A percentile compares a stretch with the other conserved stretches of the same genome.
Evolutionary conservation across 2,797 vertebrate species (phyloP).

Genomic region (Alauda arvensis): DNA sequence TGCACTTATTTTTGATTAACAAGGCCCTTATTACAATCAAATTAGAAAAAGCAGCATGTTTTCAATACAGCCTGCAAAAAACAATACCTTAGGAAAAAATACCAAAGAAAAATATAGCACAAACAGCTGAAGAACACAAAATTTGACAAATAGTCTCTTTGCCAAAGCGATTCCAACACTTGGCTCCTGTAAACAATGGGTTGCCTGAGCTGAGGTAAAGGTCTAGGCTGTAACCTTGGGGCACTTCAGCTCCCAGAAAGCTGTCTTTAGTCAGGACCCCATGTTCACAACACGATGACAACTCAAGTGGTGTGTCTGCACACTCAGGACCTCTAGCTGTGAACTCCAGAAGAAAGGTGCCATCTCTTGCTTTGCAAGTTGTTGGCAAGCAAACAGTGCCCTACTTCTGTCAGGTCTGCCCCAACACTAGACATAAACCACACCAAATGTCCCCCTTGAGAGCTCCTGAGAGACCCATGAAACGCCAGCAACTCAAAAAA

Average conservation of each 20-base stretch:
- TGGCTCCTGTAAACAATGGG: constrained; percentile 39
- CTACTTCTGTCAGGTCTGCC: not conserved
- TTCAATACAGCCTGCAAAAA: constrained; percentile 58
- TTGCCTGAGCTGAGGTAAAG: constrained; percentile 7
- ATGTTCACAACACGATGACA: not conserved
- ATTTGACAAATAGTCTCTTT: constrained; percentile 52
- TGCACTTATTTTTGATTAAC: constrained; percentile 71
- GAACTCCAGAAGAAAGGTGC: not conserved
- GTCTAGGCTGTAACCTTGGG: not conserved
- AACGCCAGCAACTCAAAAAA: not conserved
- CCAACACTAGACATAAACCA: not conserved
- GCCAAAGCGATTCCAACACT: constrained; percentile 57
- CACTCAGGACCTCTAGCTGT: not conserved
- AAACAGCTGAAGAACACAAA: constrained; percentile 60
- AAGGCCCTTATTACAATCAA: constrained; percentile 65
- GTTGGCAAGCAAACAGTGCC: not conserved
- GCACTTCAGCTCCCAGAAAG: not conserved
- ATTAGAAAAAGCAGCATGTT: constrained; percentile 56
- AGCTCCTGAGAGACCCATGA: not conserved
- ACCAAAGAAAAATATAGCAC: constrained; percentile 43
- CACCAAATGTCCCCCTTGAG: not conserved
- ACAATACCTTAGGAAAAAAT: constrained; percentile 62
- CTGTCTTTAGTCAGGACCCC: not conserved
- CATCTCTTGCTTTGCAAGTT: not conserved
- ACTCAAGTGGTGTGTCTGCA: not conserved